Base-by-base conservation (phyloP, 2,888 invertebrate genomes). In the Schizotus pectinicornis region DNA sequence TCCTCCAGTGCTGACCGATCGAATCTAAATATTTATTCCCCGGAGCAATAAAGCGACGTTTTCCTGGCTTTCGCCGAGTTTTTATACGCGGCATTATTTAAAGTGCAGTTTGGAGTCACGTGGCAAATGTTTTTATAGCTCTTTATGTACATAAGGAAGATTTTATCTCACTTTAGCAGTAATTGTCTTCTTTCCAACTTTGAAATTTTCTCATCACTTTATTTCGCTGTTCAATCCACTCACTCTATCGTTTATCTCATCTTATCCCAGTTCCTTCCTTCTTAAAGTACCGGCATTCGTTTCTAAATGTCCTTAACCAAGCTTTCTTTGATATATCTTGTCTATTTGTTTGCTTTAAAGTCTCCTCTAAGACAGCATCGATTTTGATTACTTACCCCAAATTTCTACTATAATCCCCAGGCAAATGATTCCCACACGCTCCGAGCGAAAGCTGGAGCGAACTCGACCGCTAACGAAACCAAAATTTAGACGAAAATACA, bases 131-230 rank as follows among this genome's bases (percentile, higher is more conserved):
- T 66, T 60, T 62, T 59, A 62, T 64, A 56, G 38, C 53, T 59
- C 48, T 64, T 63, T 56, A 56, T 61, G 52, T 49, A 39, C 56
- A 57, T 46, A 56, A 57, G 51, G 55, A 66, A 45, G 64, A 61
- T 64, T 73, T 69, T 70, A 73, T 70, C 69, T 67, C 62, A 63
- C 64, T 71, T 71, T 68, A 65, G 63, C 65, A 61, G 72, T 75
- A 74, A 75, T 75, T 75, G 75, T 74, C 71, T 73, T 72, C 71
- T 67, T 70, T 67, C 67, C 63, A 73, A 71, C 67, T 75, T 75
- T 74, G 69, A 75, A 76, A 76, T 74, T 74, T 74, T 69, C 72
- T 74, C 76, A 75, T 77, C 77, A 74, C 74, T 77, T 76, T 74
- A 75, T 75, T 76, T 72, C 67, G 72, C 68, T 71, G 72, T 74